A percentile compares a stretch with the other conserved stretches of the same genome.
Evolutionary conservation across 2,113 vertebrate genomes (phyloP).

Genomic region (Oophaga pumilio): DNA sequence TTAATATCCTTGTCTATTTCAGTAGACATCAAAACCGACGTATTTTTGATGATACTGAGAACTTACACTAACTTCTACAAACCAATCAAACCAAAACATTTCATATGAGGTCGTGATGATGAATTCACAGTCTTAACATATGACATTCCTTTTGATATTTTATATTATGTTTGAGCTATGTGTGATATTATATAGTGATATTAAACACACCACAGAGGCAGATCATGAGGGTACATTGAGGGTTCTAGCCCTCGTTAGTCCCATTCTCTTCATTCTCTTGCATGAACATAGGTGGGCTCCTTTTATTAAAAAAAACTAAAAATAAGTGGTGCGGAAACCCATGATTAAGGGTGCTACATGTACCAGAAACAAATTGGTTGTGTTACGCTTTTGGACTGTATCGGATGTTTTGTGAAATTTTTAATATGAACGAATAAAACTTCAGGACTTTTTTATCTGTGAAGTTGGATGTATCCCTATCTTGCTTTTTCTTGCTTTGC

Average conservation of each 20-base stretch:
- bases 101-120: background rate
- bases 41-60: background rate
- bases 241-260: background rate
- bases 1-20: constrained; percentile 12
- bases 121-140: background rate
- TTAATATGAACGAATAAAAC: too few species aligned
- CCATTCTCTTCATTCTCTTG: too few species aligned
- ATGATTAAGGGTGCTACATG: too few species aligned
- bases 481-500: too few species aligned
- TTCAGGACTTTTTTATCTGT: too few species aligned
- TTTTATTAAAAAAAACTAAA: too few species aligned
- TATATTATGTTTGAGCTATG: background rate
- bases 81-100: background rate
- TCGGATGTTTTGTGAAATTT: too few species aligned
- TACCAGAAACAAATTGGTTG: too few species aligned
- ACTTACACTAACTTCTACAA: background rate
- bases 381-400: too few species aligned
- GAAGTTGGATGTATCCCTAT: too few species aligned
- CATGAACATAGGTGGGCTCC: too few species aligned
- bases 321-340: too few species aligned
- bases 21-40: background rate
- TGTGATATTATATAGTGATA: background rate
- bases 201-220: background rate
- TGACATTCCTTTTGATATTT: background rate
- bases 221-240: background rate